phyloP scores from a whole-genome alignment of 92 coral and sea anemone species.

The Hydrozoanthus gracilis region DNA sequence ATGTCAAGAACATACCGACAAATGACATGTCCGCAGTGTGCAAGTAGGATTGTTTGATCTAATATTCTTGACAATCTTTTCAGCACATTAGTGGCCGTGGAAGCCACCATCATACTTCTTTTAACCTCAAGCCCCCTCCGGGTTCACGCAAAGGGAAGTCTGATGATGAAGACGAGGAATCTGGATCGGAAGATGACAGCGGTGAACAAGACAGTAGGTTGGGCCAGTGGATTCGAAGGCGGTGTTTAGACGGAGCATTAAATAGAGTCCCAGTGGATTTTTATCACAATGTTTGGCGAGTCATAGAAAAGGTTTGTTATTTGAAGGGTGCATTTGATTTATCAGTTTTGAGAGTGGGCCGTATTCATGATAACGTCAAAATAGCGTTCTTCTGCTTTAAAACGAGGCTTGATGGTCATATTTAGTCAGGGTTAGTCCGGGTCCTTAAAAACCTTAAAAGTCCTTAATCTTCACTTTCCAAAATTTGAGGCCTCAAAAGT shows the following conservation, averaged over 20 bases:
- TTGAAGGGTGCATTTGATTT: neutral
- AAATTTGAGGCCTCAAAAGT: too few species aligned
- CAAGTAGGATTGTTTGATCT: neutral
- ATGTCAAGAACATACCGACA: too few species aligned
- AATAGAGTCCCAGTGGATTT: constrained; percentile 97
- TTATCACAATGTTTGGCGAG: constrained; percentile 91
- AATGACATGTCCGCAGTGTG: too few species aligned
- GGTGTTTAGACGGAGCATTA: constrained; percentile 96
- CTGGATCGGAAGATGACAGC: constrained; percentile 54
- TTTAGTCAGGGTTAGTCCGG: too few species aligned
- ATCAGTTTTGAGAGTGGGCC: neutral
- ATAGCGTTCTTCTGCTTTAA: too few species aligned
- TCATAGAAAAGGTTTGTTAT: constrained; percentile 83
- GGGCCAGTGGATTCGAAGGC: constrained; percentile 93
- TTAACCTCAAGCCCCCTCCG: constrained; percentile 56
- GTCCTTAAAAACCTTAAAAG: too few species aligned
- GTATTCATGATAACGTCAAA: neutral
- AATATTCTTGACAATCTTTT: neutral
- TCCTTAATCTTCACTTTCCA: too few species aligned
- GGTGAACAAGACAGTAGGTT: constrained; percentile 68
- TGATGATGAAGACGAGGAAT: constrained; percentile 48
- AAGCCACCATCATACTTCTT: constrained; percentile 25
- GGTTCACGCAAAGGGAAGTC: constrained; percentile 12
- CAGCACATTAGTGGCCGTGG: constrained; percentile 63
- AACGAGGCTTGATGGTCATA: too few species aligned